Evolutionary conservation across 1,140 invertebrate species (phyloP).

Genomic region (Coenobita brevimanus): DNA sequence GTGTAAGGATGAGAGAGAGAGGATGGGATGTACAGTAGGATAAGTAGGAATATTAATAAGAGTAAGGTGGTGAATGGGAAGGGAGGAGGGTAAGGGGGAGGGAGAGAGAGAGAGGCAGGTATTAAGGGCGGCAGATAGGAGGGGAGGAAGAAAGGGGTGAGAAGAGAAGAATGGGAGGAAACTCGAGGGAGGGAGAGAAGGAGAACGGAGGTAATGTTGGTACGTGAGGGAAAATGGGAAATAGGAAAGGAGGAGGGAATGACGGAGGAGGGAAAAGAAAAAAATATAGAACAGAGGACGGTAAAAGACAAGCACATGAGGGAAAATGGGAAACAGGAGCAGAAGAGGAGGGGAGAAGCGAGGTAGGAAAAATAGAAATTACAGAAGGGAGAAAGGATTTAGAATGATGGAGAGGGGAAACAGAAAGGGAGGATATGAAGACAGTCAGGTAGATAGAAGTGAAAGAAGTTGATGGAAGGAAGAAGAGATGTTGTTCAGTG

Average conservation of each 20-base stretch:
- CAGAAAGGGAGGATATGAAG: too few species aligned
- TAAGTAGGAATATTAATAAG: too few species aligned
- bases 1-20: too few species aligned
- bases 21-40: too few species aligned
- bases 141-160: neutral
- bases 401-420: neutral
- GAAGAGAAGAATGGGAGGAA: neutral
- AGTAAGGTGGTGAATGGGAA: neutral
- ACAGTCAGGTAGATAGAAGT: too few species aligned
- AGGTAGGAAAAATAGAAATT: too few species aligned
- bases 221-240: too few species aligned
- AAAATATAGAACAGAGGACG: neutral
- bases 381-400: neutral
- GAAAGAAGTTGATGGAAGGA: too few species aligned
- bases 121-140: neutral
- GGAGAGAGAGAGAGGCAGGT: too few species aligned
- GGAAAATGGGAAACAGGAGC: neutral
- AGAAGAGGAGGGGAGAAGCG: neutral
- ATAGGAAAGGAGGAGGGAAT: neutral
- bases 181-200: neutral
- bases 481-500: too few species aligned
- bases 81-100: neutral
- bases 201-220: neutral
- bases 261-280: neutral
- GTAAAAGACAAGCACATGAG: neutral